These are phyloP conservation scores for Characodon lateralis DNA, from an alignment of 2,797 vertebrate genomes.

Conservation along the genomic window DNA sequence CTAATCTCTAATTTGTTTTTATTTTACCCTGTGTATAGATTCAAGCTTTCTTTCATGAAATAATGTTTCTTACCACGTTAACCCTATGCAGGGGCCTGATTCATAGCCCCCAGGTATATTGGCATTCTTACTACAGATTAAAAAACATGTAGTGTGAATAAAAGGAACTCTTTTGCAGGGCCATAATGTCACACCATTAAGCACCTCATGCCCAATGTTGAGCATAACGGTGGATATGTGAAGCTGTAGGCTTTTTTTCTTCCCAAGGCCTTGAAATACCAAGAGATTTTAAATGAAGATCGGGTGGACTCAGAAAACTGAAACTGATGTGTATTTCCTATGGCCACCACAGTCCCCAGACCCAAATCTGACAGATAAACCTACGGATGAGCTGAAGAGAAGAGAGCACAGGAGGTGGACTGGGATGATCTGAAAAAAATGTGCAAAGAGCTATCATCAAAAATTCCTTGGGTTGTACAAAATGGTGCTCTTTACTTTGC, in stretches of 20 bases:
- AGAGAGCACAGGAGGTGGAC: background rate
- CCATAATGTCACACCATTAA: background rate
- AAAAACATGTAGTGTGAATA: background rate
- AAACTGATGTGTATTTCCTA: background rate
- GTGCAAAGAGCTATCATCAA: background rate
- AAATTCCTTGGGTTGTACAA: background rate
- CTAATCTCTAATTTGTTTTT: constrained; percentile 16
- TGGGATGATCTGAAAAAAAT: background rate
- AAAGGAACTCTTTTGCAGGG: background rate
- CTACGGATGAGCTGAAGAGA: background rate
- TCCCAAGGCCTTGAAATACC: background rate
- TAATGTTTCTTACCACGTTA: background rate
- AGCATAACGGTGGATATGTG: background rate
- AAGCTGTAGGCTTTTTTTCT: background rate
- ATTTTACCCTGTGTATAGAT: background rate
- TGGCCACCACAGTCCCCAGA: background rate
- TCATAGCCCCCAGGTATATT: background rate
- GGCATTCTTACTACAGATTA: background rate
- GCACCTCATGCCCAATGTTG: background rate
- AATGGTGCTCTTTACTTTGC: background rate
- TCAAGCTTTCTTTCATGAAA: constrained; percentile 7
- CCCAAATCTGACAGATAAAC: background rate
- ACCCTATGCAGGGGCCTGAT: background rate
- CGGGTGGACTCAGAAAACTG: background rate
- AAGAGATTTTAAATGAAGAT: too few relatives aligned